Base-by-base conservation (phyloP, 2,113 vertebrate genomes). In the Ptychochromis oligacanthus region DNA sequence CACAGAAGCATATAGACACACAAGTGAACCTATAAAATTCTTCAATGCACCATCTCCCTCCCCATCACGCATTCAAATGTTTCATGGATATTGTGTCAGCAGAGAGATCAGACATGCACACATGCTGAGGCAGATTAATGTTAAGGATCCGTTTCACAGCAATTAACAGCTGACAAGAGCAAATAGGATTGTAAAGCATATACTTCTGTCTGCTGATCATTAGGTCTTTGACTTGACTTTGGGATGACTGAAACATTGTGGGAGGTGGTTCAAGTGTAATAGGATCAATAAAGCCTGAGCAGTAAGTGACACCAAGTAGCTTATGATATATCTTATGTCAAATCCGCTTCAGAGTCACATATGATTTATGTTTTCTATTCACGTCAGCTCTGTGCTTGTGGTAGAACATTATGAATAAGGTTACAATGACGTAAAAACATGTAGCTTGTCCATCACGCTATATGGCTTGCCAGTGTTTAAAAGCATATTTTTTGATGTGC, bases 161-260 rank as follows among this genome's bases (percentile, higher is more conserved):
- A 92, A 91, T 95, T 92, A 92, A 87, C 72, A 89, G 76, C 82
- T 89, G 88, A 94, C 87, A 75, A 82, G 83, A 89, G 76, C 80
- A 91, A 95, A 94, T 84, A 83, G 88, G 93, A 93, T 92, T 91
- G 75, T 84, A 74, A 81, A 84, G 86, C 78, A 78, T 57, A 54
- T 74, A 72, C 67, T 22, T 36, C 70, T 83, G 60, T 46, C 80
- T 89, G 87, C 84, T 62, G 64, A 89, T 87, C 86, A 88, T 88
- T 88, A 88, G 87, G 80, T 75, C 79, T 87, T 56, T 81, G 76
- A 85, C 81, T 56, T 81, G 76, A 85, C 81, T 88, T 81, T 2
- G 4, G 11, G 65, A 18, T 81, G 82, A 85, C 75, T 79, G 61
- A 85, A 88, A 75, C 52, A 77, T 55, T 78, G 80, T 70, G 76